Conservation (phyloP, 2,113 vertebrate genomes). For the Coreoperca whiteheadi region DNA sequence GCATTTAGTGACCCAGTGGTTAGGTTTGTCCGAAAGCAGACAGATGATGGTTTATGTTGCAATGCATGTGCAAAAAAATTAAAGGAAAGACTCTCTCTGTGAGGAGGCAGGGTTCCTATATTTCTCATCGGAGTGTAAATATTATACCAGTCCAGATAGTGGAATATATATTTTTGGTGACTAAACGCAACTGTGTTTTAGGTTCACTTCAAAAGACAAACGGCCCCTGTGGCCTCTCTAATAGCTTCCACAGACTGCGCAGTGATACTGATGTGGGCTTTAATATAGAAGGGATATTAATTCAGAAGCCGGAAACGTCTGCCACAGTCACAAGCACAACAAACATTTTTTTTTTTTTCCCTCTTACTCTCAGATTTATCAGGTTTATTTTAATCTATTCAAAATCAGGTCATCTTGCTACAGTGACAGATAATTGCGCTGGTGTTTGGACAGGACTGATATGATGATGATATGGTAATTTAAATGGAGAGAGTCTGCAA, state of each 20-base stretch:
- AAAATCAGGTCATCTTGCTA: background rate
- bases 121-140: constrained; percentile 1
- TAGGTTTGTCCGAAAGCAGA: background rate
- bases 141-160: background rate
- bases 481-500: background rate
- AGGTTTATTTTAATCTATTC: background rate
- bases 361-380: background rate
- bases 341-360: too few relatives aligned
- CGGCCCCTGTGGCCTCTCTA: background rate
- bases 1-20: too few relatives aligned
- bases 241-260: background rate
- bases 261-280: background rate
- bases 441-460: background rate
- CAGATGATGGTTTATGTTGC: constrained; percentile 1
- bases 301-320: background rate
- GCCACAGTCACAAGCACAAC: background rate
- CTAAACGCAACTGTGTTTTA: background rate
- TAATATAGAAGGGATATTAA: background rate
- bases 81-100: background rate
- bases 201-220: background rate
- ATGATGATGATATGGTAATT: background rate
- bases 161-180: background rate
- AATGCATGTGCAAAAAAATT: background rate
- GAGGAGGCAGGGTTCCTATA: background rate
- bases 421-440: background rate